phyloP scores from a whole-genome alignment of 2,888 invertebrate species.

The Brachyptera risi region DNA sequence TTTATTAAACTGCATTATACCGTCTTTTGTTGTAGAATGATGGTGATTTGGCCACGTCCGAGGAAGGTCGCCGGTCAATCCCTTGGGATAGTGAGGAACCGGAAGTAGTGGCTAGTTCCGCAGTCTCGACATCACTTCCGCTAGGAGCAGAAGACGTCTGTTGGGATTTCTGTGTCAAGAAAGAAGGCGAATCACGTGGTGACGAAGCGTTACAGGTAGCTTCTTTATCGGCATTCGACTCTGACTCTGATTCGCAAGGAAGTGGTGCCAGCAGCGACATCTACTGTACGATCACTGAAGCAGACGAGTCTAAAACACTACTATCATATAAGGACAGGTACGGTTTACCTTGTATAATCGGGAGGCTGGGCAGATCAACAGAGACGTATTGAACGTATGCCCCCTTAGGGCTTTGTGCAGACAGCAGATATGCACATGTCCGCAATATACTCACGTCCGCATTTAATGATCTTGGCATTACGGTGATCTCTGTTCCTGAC shows the following conservation, averaged over 20 bases:
- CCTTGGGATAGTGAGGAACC: neutral
- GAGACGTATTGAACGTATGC: too few relatives aligned
- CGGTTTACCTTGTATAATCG: neutral
- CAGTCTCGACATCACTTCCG: neutral
- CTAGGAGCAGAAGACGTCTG: conserved; percentile 2
- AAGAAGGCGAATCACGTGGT: neutral
- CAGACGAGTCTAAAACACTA: neutral
- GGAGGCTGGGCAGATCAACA: too few relatives aligned
- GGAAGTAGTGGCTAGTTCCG: neutral
- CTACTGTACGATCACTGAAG: conserved; percentile 8
- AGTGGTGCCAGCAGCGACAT: neutral
- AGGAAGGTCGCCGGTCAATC: conserved; percentile 1
- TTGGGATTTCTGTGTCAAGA: conserved; percentile 21
- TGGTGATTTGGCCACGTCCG: neutral
- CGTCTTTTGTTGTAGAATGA: conserved; percentile 15
- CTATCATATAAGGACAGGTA: neutral
- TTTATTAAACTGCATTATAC: too few relatives aligned
- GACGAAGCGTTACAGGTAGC: neutral
- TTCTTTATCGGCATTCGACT: neutral
- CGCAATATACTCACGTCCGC: too few relatives aligned
- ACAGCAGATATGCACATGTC: too few relatives aligned
- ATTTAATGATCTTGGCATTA: too few relatives aligned
- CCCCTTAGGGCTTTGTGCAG: too few relatives aligned
- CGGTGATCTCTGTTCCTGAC: too few relatives aligned
- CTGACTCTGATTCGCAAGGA: neutral